Evolutionary conservation across 2,888 invertebrate genomes (phyloP).

Genomic region (Noctua janthina): DNA sequence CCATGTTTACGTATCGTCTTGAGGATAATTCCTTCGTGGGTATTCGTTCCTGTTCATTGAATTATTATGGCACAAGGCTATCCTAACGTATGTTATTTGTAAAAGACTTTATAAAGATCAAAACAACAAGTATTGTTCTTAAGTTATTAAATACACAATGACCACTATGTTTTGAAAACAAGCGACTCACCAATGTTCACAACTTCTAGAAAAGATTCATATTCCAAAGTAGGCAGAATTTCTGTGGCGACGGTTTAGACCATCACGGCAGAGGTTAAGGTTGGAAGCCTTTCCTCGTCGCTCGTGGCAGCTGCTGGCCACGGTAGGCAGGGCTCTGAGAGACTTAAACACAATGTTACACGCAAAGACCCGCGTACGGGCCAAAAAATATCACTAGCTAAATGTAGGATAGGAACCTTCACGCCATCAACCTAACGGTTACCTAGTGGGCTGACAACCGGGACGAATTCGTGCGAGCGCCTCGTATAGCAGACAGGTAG

Average conservation of each 20-base stretch:
- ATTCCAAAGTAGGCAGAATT: slow-evolving; percentile 55
- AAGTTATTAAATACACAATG: slow-evolving; percentile 57
- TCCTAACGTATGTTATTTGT: slow-evolving; percentile 51
- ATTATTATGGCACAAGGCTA: slow-evolving; percentile 71
- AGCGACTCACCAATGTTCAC: slow-evolving; percentile 75
- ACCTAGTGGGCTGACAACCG: slow-evolving; percentile 90
- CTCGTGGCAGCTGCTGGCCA: slow-evolving; percentile 67
- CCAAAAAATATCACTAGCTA: slow-evolving; percentile 71
- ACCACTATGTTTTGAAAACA: slow-evolving; percentile 70
- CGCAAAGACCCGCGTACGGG: slow-evolving; percentile 78
- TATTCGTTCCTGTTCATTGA: slow-evolving; percentile 72
- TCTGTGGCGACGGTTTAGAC: slow-evolving; percentile 52
- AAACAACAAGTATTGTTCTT: slow-evolving; percentile 44
- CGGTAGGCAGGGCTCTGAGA: slow-evolving; percentile 76
- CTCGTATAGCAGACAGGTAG: slow-evolving; percentile 74
- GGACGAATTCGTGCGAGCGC: slow-evolving; percentile 79
- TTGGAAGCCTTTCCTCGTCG: slow-evolving; percentile 59
- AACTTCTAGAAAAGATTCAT: slow-evolving; percentile 59
- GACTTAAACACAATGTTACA: slow-evolving; percentile 84
- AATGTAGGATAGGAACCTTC: slow-evolving; percentile 78
- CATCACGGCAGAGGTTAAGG: slow-evolving; percentile 57
- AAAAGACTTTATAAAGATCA: slow-evolving; percentile 24
- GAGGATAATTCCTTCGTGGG: slow-evolving; percentile 30
- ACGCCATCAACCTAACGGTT: slow-evolving; percentile 84
- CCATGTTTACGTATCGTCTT: slow-evolving; percentile 25